These are phyloP conservation scores for Lycocerus yunnanus DNA, from an alignment of 2,888 invertebrate species.

Conservation along the genomic window DNA sequence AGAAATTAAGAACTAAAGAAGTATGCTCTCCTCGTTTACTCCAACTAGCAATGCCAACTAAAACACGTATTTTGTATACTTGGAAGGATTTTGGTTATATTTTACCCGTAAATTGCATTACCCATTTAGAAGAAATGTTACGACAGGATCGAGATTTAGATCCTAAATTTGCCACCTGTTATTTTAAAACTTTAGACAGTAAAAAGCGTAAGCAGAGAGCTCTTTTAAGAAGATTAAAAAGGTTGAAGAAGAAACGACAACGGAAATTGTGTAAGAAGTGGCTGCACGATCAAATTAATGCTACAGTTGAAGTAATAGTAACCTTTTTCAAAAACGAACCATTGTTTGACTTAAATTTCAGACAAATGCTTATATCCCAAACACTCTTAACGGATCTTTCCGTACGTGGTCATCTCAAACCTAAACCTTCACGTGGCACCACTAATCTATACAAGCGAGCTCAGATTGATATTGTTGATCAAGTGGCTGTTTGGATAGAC, in stretches of 20 bases:
- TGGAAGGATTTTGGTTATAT: conserved; percentile 43
- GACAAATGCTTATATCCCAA: conserved; percentile 46
- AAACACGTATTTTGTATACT: conserved; percentile 41
- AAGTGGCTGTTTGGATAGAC: conserved; percentile 49
- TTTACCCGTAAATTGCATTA: conserved; percentile 41
- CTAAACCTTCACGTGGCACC: conserved; percentile 40
- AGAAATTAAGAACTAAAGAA: conserved; percentile 34
- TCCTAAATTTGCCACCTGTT: conserved; percentile 44
- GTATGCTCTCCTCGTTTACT: conserved; percentile 46
- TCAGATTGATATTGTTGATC: conserved; percentile 44
- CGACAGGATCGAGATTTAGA: conserved; percentile 46
- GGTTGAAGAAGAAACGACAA: conserved; percentile 30
- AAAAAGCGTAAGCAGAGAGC: conserved; percentile 34
- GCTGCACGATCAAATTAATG: conserved; percentile 30
- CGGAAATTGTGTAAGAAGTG: conserved; percentile 31
- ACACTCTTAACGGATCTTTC: conserved; percentile 39
- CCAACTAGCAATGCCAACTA: conserved; percentile 45
- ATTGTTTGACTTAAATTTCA: conserved; percentile 43
- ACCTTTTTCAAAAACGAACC: conserved; percentile 43
- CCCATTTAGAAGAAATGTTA: conserved; percentile 44
- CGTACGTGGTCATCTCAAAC: conserved; percentile 20
- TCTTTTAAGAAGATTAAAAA: conserved; percentile 10
- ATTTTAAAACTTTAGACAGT: conserved; percentile 44
- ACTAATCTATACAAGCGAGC: conserved; percentile 29
- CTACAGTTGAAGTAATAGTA: conserved; percentile 33